These are phyloP conservation scores for Agrypnus murinus DNA, from an alignment of 2,888 invertebrate genomes.

Conservation along the genomic window DNA sequence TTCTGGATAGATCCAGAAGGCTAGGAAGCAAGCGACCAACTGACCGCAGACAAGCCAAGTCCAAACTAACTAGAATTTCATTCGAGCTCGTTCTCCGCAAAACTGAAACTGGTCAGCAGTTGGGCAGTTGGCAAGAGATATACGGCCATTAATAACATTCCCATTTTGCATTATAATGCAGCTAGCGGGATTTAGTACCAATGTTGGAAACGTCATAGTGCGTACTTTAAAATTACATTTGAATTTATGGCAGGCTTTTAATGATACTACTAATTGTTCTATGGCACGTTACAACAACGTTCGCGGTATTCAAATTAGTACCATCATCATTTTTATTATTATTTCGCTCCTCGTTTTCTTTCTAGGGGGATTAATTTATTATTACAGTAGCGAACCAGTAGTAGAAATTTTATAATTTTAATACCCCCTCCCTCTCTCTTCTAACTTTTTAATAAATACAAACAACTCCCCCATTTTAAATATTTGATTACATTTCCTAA, in stretches of 20 bases:
- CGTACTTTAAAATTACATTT: slow-evolving; percentile 52
- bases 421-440: no score
- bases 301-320: no score
- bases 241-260: slow-evolving; percentile 51
- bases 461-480: no score
- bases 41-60: slow-evolving; percentile 44
- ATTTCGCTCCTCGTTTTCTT: no score
- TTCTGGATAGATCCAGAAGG: slow-evolving; percentile 29
- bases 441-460: no score
- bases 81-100: slow-evolving; percentile 31
- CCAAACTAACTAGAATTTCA: slow-evolving; percentile 45
- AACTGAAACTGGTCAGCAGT: slow-evolving; percentile 45
- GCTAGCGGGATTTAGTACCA: slow-evolving; percentile 44
- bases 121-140: slow-evolving; percentile 47
- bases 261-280: slow-evolving; percentile 38
- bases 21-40: slow-evolving; percentile 1
- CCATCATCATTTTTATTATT: no score
- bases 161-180: slow-evolving; percentile 52
- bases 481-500: no score
- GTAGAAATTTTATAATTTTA: no score
- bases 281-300: not conserved
- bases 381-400: no score
- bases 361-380: no score
- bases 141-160: slow-evolving; percentile 52
- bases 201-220: slow-evolving; percentile 45